phyloP scores from a whole-genome alignment of 2,113 vertebrate genomes.

The Irena cyanogastra region DNA sequence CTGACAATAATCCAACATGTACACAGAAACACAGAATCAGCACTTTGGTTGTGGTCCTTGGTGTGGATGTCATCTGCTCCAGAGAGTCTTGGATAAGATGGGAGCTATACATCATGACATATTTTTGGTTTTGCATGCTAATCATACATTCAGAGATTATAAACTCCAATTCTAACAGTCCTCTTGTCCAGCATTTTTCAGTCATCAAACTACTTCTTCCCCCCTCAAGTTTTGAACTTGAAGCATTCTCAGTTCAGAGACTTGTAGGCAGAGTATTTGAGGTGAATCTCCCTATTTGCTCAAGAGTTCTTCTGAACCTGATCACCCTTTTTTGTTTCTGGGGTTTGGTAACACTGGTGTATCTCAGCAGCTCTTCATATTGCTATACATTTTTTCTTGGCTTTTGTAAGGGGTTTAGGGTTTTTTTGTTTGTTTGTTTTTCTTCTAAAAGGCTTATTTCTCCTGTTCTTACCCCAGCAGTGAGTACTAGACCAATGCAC shows the following conservation, averaged over 20 bases:
- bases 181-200: background rate
- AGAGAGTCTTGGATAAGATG: background rate
- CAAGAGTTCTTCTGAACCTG: background rate
- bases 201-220: background rate
- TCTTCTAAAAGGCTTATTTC: background rate
- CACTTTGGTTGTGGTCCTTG: background rate
- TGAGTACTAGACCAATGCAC: background rate
- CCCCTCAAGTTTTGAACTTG: background rate
- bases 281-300: background rate
- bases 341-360: background rate
- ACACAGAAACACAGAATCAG: background rate
- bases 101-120: background rate
- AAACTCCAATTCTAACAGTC: background rate
- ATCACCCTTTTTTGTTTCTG: background rate
- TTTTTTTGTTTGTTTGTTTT: no score
- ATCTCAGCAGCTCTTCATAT: background rate
- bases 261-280: background rate
- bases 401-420: background rate
- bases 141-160: background rate
- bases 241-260: background rate
- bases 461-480: background rate
- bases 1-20: background rate
- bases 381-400: background rate
- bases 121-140: background rate
- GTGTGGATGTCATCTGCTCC: background rate